Base-by-base conservation (phyloP, 2,888 invertebrate species). In the Cosmorhoe ocellata region DNA sequence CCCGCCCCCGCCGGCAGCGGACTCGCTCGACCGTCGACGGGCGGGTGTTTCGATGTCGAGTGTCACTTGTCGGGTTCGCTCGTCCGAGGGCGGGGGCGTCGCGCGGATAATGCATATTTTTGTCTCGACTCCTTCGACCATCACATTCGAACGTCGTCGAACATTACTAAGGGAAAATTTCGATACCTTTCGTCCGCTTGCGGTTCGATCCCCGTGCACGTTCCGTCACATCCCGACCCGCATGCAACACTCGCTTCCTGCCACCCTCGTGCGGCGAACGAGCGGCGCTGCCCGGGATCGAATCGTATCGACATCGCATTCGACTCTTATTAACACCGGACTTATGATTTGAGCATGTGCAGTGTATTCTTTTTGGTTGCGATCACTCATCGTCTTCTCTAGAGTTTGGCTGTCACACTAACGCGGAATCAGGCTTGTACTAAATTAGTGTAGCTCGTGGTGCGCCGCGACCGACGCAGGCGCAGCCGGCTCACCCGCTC, bases 101-200 rank as follows among this genome's bases (percentile, higher is more conserved):
- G 69, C 71, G 69, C 67, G 66, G 56, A 78, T 84, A 84, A 86
- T 87, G 87, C 88, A 86, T 88, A 86, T 87, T 85, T 84, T 84
- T 73, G 76, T 81, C 84, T 83, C 81, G 70, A 66, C 66, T 66
- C 24, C 4, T 43, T 22, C 3, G 5, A 14, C 11, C 13, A n/a
- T 12, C 8, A 24, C 10, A 1, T n/a, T 14, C 5, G 18, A n/a
- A 61, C 59, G 63, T 70, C 71, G 68, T 70, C 66, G 75, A 71
- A 82, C 87, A 88, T 88, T 90, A 89, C 89, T 89, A 89, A 90
- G 89, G 89, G 84, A 85, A 89, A 87, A 84, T 82, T 56, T n/a
- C n/a, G n/a, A n/a, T n/a, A n/a, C 72, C 78, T 78, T 81, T 79
- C 81, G 82, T 79, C 81, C 79, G 76, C 66, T 40, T 42, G 56